phyloP scores from a whole-genome alignment of 1,140 invertebrate species.

The Ceratina australensis region DNA sequence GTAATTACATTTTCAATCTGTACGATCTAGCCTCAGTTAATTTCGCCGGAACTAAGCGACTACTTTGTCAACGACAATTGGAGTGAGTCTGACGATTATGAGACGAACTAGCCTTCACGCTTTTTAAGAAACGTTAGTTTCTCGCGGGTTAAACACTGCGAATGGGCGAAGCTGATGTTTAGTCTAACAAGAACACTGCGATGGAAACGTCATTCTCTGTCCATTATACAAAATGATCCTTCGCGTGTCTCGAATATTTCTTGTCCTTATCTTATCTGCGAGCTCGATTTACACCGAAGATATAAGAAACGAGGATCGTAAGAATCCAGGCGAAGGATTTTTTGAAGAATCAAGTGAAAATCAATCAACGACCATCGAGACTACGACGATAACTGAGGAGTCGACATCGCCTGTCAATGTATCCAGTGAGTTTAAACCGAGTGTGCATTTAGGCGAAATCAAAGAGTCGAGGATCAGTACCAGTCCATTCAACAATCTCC shows the following conservation, averaged over 20 bases:
- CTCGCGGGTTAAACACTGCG: slow-evolving; percentile 46
- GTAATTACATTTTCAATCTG: no score
- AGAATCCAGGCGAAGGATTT: background rate
- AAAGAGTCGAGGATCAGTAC: slow-evolving; percentile 39
- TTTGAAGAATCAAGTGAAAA: slow-evolving; percentile 18
- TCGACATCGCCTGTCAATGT: slow-evolving; percentile 14
- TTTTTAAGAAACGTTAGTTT: slow-evolving; percentile 52
- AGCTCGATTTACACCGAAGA: background rate
- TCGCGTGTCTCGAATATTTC: no score
- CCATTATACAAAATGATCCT: no score
- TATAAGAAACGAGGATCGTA: background rate
- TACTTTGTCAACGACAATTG: slow-evolving; percentile 54
- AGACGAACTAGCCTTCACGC: slow-evolving; percentile 53
- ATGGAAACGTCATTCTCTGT: slow-evolving; percentile 40
- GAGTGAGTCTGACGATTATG: slow-evolving; percentile 45
- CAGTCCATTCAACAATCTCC: slow-evolving; percentile 61
- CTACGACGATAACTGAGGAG: slow-evolving; percentile 10
- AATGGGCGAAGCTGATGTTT: slow-evolving; percentile 3
- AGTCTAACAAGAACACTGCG: slow-evolving; percentile 21
- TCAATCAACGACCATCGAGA: background rate
- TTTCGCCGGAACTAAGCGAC: slow-evolving; percentile 53
- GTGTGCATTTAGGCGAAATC: slow-evolving; percentile 68
- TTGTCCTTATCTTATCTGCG: background rate
- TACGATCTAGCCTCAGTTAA: background rate
- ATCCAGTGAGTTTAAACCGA: slow-evolving; percentile 59